A percentile compares a stretch with the other conserved stretches of the same genome.
phyloP scores from a whole-genome alignment of 2,888 invertebrate genomes.

The Drepana falcataria region DNA sequence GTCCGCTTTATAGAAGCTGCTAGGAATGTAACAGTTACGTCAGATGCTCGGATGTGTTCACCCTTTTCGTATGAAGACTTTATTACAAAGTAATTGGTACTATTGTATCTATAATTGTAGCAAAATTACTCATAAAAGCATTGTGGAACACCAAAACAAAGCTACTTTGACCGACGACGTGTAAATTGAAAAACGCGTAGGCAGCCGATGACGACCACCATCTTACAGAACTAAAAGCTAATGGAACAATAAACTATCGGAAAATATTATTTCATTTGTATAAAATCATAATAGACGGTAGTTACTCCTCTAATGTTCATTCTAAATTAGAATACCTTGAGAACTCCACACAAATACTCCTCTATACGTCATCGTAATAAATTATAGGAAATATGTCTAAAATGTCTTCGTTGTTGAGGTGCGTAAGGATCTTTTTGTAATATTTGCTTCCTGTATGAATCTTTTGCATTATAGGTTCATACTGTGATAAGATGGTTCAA shows the following conservation, averaged over 20 bases:
- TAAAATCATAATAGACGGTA: conserved; percentile 22
- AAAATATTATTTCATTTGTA: conserved; percentile 29
- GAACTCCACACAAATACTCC: conserved; percentile 2
- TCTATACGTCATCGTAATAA: conserved; percentile 4
- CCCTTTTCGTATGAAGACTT: not conserved
- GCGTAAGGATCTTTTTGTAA: conserved; percentile 14
- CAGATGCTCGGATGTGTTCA: not conserved
- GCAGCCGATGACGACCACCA: conserved; percentile 28
- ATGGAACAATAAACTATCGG: conserved; percentile 37
- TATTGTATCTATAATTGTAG: not conserved
- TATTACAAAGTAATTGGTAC: not conserved
- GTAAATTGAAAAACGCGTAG: conserved; percentile 27
- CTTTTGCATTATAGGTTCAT: too few species aligned
- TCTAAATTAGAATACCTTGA: conserved; percentile 11
- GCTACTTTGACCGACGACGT: conserved; percentile 9
- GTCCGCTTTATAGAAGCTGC: too few species aligned
- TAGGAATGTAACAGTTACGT: not conserved
- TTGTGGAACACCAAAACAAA: not conserved
- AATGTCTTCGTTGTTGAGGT: conserved; percentile 2
- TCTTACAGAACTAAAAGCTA: conserved; percentile 35
- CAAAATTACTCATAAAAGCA: conserved; percentile 1
- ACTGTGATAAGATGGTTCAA: too few species aligned
- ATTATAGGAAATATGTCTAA: conserved; percentile 2
- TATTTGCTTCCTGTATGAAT: conserved; percentile 18
- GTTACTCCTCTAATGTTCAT: conserved; percentile 9